phyloP scores from a whole-genome alignment of 2,113 vertebrate species.

The Nibea coibor region DNA sequence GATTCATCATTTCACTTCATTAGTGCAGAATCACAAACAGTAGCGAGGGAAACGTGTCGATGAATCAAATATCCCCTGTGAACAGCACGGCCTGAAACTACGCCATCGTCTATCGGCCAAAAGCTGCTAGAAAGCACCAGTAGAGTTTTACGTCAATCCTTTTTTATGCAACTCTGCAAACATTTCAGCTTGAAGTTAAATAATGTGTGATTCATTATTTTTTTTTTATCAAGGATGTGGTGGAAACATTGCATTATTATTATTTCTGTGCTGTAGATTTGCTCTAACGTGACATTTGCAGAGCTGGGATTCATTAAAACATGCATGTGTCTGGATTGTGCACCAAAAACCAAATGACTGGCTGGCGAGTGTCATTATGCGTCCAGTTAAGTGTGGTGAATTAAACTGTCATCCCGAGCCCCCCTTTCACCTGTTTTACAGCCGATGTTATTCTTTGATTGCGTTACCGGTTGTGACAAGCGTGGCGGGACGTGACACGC shows the following conservation, averaged over 20 bases:
- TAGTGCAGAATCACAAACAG: constrained; percentile 6
- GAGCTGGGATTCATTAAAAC: neutral
- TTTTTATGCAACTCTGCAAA: neutral
- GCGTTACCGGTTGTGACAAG: constrained; percentile 43
- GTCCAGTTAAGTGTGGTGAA: constrained; percentile 41
- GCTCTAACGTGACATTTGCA: neutral
- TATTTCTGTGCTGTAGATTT: neutral
- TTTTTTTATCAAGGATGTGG: neutral
- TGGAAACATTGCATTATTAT: neutral
- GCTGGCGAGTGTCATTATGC: constrained; percentile 13
- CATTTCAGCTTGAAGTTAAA: neutral
- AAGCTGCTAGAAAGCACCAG: neutral
- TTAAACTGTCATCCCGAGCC: constrained; percentile 38
- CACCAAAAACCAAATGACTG: neutral
- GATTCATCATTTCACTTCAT: constrained; percentile 15
- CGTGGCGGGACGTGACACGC: constrained; percentile 21
- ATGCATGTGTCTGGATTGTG: neutral
- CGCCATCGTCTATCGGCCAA: neutral
- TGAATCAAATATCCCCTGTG: constrained; percentile 1
- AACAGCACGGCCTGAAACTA: neutral
- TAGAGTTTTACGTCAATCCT: neutral
- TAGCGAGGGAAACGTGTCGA: neutral
- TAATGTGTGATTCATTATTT: constrained; percentile 8
- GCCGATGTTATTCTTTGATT: constrained; percentile 13
- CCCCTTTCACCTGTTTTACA: constrained; percentile 27